Evolutionary conservation across 2,113 vertebrate genomes (phyloP).

Genomic region (Eptesicus fuscus): DNA sequence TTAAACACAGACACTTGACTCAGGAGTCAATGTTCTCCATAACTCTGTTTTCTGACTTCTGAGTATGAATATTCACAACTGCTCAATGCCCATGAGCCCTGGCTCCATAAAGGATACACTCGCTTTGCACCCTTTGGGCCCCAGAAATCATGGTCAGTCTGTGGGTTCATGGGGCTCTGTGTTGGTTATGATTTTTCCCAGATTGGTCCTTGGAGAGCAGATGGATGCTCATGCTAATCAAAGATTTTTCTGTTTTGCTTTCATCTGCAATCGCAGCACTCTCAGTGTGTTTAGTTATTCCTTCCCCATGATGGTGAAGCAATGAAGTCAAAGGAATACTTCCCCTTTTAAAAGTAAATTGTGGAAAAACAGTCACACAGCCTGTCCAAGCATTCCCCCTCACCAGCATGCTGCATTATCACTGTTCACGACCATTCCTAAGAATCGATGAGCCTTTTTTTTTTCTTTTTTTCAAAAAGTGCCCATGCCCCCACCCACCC

Average conservation of each 20-base stretch:
- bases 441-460: no score
- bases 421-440: not conserved
- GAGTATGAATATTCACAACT: not conserved
- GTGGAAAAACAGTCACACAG: not conserved
- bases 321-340: not conserved
- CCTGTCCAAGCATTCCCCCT: not conserved
- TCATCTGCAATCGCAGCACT: not conserved
- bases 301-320: not conserved
- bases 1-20: not conserved
- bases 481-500: not conserved
- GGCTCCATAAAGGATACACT: not conserved
- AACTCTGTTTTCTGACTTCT: not conserved
- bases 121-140: not conserved
- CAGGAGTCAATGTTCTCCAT: not conserved
- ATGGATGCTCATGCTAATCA: not conserved
- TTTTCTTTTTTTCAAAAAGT: not conserved
- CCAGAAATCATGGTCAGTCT: not conserved
- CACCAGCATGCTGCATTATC: no score
- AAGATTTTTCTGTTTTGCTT: constrained; percentile 13
- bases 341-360: not conserved
- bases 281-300: not conserved
- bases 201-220: not conserved
- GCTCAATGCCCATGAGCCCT: not conserved
- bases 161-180: not conserved
- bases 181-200: not conserved